phyloP scores from a whole-genome alignment of 2,113 vertebrate species.

The Rhea pennata region DNA sequence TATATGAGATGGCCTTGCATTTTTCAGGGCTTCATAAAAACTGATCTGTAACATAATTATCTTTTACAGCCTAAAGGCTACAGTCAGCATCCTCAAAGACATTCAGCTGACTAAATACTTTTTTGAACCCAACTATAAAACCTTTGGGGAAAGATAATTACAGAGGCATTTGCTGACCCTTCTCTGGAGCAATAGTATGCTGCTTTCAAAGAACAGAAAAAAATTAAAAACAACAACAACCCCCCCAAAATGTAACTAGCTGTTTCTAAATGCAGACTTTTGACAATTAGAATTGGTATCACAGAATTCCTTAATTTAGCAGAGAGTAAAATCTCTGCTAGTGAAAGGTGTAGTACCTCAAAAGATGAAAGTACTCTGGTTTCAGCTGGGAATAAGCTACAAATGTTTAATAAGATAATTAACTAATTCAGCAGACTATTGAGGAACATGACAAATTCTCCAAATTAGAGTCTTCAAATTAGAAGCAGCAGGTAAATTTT shows the following conservation, averaged over 20 bases:
- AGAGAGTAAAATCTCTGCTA: background rate
- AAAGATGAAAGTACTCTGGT: background rate
- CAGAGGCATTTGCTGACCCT: background rate
- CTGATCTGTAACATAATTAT: background rate
- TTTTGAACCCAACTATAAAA: background rate
- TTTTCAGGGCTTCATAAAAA: too few species aligned
- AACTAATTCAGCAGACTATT: background rate
- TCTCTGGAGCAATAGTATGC: background rate
- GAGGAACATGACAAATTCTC: background rate
- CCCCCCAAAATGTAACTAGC: background rate
- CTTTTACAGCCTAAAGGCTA: background rate
- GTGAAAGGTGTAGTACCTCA: background rate
- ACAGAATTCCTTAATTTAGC: background rate
- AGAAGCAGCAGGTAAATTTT: background rate
- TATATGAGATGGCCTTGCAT: background rate
- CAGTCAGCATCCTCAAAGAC: background rate
- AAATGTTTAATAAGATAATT: background rate
- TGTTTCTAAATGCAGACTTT: background rate
- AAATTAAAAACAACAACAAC: background rate
- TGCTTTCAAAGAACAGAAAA: background rate
- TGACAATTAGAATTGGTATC: background rate
- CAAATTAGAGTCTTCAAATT: background rate
- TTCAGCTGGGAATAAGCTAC: background rate
- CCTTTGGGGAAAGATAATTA: background rate
- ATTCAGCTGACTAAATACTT: background rate